Conservation (phyloP, 2,888 invertebrate species). For the Drepana falcataria region DNA sequence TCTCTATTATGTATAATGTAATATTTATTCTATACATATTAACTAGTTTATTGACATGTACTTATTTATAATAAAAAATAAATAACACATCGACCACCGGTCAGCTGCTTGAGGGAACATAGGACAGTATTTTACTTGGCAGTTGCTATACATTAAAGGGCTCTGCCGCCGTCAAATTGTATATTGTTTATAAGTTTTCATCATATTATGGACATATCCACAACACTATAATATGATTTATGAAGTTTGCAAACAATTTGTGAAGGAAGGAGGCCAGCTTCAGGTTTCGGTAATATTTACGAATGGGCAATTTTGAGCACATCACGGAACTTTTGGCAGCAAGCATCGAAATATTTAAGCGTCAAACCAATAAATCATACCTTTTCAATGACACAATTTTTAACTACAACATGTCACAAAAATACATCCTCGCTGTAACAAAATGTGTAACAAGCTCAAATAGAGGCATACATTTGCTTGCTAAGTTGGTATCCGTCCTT, state of each 20-base stretch:
- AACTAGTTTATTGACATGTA: background rate
- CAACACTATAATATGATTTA: constrained; percentile 34
- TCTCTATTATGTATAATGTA: background rate
- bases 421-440: constrained; percentile 58
- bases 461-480: constrained; percentile 55
- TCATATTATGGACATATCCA: constrained; percentile 9
- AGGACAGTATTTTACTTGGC: background rate
- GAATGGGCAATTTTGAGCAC: constrained; percentile 45
- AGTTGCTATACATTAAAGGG: background rate
- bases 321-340: constrained; percentile 52
- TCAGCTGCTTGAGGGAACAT: background rate
- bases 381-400: constrained; percentile 71
- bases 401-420: constrained; percentile 77
- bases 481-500: constrained; percentile 74
- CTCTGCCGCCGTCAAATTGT: constrained; percentile 16
- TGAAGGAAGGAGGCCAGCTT: constrained; percentile 87
- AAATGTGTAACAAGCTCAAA: constrained; percentile 44
- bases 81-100: background rate
- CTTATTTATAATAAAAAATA: background rate
- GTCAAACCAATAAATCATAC: constrained; percentile 75
- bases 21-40: background rate
- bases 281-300: constrained; percentile 41
- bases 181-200: constrained; percentile 3
- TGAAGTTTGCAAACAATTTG: constrained; percentile 91
- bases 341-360: constrained; percentile 67